Base-by-base conservation (phyloP, 2,797 vertebrate genomes). In the Parauchenoglanis ngamensis region DNA sequence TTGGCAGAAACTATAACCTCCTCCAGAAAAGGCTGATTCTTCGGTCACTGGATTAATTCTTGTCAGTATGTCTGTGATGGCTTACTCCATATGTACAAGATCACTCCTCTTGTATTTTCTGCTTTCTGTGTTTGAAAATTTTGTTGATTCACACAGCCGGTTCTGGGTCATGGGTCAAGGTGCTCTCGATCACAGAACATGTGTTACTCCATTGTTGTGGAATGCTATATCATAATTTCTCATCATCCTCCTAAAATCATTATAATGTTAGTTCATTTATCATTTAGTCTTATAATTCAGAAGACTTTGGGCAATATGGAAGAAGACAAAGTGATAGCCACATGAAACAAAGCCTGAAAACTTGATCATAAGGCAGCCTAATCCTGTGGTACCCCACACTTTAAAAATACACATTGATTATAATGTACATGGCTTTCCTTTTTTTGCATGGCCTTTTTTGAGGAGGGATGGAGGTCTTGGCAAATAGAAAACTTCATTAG, bases 401-500 rank as follows among this genome's bases (percentile, higher is more conserved):
- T 78, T 67, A 73, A 81, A 86, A 28, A 81, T 65, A 85, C 65
- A 52, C 35, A 56, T 78, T 56, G 31, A 87, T 40, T 17, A 68
- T 75, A 52, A 35, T 86, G 21, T 83, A 40, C 40, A 89, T 83
- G 89, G 81, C 67, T 46, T 79, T 93, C 83, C 86, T 92, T 92
- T 92, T 93, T 92, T 89, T 46, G 86, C 90, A 91, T 90, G 3
- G 44, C 19, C 7, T 78, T 77, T 85, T 78, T 83, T 82, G 61
- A 31, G 15, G 92, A 90, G 6, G 52, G 92, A 93, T 93, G 93
- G 92, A 92, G 91, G 90, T 92, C 90, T 91, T 92, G 93, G 94
- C 91, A 94, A 94, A 95, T 93, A 90, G 2, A 87, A 91, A 93
- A 92, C 94, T 95, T 93, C 94, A 95, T 94, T 93, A 92, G 90